Evolutionary conservation across 2,888 invertebrate species (phyloP).

Genomic region (Caenorhabditis drosophilae): DNA sequence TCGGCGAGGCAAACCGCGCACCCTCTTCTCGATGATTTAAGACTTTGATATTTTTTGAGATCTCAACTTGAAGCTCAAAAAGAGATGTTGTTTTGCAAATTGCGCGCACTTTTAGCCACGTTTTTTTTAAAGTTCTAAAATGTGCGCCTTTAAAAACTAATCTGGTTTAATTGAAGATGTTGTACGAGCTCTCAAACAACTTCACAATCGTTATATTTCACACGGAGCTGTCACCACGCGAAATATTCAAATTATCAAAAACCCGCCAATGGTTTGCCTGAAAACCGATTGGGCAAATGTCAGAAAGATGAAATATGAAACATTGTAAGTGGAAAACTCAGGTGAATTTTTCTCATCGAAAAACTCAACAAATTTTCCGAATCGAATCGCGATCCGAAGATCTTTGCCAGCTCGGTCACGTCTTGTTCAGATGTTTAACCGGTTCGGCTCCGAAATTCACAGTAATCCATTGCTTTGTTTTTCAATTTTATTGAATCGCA

Average conservation of each 20-base stretch:
- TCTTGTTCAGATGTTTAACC: slow-evolving; percentile 25
- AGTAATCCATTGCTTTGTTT: neutral
- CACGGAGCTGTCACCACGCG: slow-evolving; percentile 10
- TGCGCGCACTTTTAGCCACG: too few relatives aligned
- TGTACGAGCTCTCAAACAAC: slow-evolving; percentile 15
- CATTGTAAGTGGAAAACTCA: neutral
- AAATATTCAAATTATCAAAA: slow-evolving; percentile 18
- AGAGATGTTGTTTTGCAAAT: too few relatives aligned
- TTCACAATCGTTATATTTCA: slow-evolving; percentile 16
- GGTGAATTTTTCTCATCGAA: neutral
- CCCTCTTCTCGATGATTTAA: too few relatives aligned
- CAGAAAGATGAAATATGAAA: neutral
- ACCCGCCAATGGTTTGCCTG: neutral
- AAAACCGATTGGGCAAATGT: neutral
- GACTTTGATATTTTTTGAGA: too few relatives aligned
- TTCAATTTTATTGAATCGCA: slow-evolving; percentile 1
- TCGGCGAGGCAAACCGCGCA: too few relatives aligned
- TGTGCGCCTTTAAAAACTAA: too few relatives aligned
- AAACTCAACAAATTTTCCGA: slow-evolving; percentile 6
- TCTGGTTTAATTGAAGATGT: slow-evolving; percentile 7
- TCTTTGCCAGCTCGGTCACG: slow-evolving; percentile 15
- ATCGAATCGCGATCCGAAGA: slow-evolving; percentile 22
- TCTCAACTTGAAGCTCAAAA: too few relatives aligned
- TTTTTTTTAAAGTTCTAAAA: too few relatives aligned
- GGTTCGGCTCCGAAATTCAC: slow-evolving; percentile 2